Percentiles rank a stretch among this genome's conserved stretches.
phyloP scores from a whole-genome alignment of 2,888 invertebrate genomes.

The Cephus nigrinus region DNA sequence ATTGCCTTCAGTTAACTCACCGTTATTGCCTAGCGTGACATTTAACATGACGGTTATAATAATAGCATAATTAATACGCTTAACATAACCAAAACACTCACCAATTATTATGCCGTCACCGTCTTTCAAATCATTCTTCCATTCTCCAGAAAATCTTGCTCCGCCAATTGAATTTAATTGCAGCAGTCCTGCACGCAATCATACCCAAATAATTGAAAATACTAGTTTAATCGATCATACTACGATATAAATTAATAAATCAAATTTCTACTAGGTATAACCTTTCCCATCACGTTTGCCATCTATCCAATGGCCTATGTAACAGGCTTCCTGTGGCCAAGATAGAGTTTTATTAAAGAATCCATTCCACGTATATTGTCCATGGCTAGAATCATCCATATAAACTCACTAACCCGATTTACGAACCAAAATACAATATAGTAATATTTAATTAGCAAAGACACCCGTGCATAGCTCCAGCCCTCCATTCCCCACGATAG shows the following conservation, averaged over 20 bases:
- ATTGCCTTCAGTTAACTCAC: constrained; percentile 67
- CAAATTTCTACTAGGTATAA: constrained; percentile 37
- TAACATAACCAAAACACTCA: constrained; percentile 10
- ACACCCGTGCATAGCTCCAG: constrained; percentile 69
- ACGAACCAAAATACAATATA: neutral
- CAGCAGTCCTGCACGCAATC: constrained; percentile 50
- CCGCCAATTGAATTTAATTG: constrained; percentile 70
- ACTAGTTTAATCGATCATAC: constrained; percentile 13
- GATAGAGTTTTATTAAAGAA: constrained; percentile 69
- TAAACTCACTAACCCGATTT: neutral
- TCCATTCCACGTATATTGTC: constrained; percentile 72
- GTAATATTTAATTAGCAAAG: neutral
- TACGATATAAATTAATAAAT: neutral
- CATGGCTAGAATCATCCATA: constrained; percentile 54
- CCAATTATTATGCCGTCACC: constrained; percentile 66
- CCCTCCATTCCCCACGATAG: constrained; percentile 72
- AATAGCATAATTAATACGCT: neutral
- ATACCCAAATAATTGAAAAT: constrained; percentile 6
- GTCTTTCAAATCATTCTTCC: constrained; percentile 70
- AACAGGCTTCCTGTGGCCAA: constrained; percentile 69
- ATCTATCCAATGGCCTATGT: constrained; percentile 70
- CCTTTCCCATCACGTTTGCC: constrained; percentile 70
- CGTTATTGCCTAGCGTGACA: constrained; percentile 69
- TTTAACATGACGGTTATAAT: neutral
- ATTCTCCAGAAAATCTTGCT: constrained; percentile 70